These are phyloP conservation scores for Romanogobio albipinnatus DNA, from an alignment of 2,113 vertebrate species.

Conservation along the genomic window DNA sequence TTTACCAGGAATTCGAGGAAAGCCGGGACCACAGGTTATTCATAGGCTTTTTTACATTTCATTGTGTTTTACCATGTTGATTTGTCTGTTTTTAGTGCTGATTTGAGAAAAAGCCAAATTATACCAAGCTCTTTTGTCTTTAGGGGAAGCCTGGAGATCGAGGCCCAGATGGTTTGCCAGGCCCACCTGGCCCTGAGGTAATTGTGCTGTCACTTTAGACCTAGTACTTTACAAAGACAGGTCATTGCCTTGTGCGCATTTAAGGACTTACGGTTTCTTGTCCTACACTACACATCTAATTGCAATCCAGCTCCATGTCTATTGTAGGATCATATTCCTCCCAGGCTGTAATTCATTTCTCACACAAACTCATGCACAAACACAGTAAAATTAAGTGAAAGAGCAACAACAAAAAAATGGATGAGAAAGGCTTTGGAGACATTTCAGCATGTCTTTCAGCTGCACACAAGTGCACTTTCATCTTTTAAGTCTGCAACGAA, in stretches of 20 bases:
- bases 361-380: background rate
- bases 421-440: background rate
- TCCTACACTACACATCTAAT: background rate
- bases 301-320: background rate
- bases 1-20: constrained; percentile 82
- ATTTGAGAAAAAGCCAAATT: background rate
- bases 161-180: constrained; percentile 83
- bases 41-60: background rate
- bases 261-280: background rate
- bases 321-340: background rate
- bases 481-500: background rate
- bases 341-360: background rate
- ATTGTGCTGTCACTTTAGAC: constrained; percentile 25
- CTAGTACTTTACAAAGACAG: background rate
- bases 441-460: background rate
- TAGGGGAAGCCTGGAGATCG: constrained; percentile 89
- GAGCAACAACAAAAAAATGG: background rate
- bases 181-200: constrained; percentile 91
- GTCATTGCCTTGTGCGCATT: background rate
- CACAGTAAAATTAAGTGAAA: background rate
- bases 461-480: background rate
- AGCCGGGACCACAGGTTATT: constrained; percentile 84
- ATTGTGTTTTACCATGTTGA: background rate
- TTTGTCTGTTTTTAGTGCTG: background rate
- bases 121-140: background rate